These are phyloP conservation scores for Entomobrya proxima DNA, from an alignment of 2,888 invertebrate species.

Conservation along the genomic window DNA sequence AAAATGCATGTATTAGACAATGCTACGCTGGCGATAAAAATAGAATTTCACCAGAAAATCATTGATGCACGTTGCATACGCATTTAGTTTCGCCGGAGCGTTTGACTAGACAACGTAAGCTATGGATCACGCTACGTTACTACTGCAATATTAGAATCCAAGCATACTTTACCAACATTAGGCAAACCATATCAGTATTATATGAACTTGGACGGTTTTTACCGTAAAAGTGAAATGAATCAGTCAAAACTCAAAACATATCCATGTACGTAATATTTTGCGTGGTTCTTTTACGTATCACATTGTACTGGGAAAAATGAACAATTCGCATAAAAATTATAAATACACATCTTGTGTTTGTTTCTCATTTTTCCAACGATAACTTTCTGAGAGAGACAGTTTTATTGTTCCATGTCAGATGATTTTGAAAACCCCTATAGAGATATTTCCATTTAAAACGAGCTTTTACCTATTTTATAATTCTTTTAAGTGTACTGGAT, in stretches of 20 bases:
- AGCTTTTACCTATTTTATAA: too few relatives aligned
- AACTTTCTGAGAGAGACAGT: too few relatives aligned
- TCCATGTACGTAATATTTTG: not conserved
- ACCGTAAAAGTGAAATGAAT: not conserved
- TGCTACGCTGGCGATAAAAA: slow-evolving; percentile 34
- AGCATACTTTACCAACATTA: not conserved
- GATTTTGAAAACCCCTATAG: too few relatives aligned
- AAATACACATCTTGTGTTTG: too few relatives aligned
- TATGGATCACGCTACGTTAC: not conserved
- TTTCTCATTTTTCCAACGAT: too few relatives aligned
- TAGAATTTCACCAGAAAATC: slow-evolving; percentile 53
- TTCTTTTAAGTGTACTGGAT: too few relatives aligned
- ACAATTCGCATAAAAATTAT: not conserved
- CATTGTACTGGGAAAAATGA: not conserved
- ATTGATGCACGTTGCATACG: slow-evolving; percentile 37
- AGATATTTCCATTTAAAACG: too few relatives aligned
- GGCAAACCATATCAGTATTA: not conserved
- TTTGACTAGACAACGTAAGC: too few relatives aligned
- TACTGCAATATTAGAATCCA: too few relatives aligned
- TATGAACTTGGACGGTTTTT: not conserved
- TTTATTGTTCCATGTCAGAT: too few relatives aligned
- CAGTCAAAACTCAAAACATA: not conserved
- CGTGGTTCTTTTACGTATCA: slow-evolving; percentile 20
- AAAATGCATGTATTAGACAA: not conserved
- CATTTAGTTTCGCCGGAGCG: not conserved